Percentiles rank a stretch among this genome's conserved stretches.
phyloP scores from a whole-genome alignment of 2,888 invertebrate genomes.

The Erynnis tages region DNA sequence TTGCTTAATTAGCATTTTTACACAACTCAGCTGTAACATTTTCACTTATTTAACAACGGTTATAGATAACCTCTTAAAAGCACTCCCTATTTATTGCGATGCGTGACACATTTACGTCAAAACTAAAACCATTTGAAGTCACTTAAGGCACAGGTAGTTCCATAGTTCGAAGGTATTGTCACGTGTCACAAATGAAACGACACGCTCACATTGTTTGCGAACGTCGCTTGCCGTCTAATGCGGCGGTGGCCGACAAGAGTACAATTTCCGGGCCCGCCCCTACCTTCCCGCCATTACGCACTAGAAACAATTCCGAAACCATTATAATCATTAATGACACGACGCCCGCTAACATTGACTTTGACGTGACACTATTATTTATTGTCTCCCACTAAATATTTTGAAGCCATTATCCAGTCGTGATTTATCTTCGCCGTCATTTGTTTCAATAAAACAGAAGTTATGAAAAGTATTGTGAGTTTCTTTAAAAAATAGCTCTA shows the following conservation, averaged over 20 bases:
- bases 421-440: constrained; percentile 14
- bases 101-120: no score
- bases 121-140: not conserved
- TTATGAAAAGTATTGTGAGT: no score
- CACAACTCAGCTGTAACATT: no score
- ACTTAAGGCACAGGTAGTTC: constrained; percentile 17
- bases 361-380: constrained; percentile 41
- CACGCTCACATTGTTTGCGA: constrained; percentile 53
- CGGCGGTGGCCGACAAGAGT: constrained; percentile 68
- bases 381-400: constrained; percentile 36
- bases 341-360: constrained; percentile 53
- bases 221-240: constrained; percentile 73
- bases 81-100: no score
- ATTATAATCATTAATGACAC: constrained; percentile 70
- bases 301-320: constrained; percentile 71
- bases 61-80: no score
- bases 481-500: no score
- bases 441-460: not conserved
- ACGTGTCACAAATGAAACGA: constrained; percentile 61
- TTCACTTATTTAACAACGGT: no score
- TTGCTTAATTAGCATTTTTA: no score
- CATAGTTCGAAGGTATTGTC: constrained; percentile 40
- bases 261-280: constrained; percentile 77
- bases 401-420: constrained; percentile 8
- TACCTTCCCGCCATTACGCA: constrained; percentile 67